These are phyloP conservation scores for Cladorhizidae sp. DNA, from an alignment of 37 sponge, comb jelly and placozoan genomes.

Conservation along the genomic window DNA sequence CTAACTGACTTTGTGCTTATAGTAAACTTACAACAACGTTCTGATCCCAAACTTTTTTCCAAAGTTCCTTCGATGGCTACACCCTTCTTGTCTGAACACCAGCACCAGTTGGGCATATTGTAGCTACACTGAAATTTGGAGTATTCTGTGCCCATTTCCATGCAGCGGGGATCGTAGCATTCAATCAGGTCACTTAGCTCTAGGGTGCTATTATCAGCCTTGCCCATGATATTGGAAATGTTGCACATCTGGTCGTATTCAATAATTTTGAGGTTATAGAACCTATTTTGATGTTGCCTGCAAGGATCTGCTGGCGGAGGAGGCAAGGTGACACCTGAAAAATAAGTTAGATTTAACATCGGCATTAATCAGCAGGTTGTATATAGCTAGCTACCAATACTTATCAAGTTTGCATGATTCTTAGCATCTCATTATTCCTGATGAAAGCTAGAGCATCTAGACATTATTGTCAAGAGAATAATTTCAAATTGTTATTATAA, in stretches of 20 bases:
- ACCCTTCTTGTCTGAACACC: conserved; percentile 60
- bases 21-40: no score
- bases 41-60: no score
- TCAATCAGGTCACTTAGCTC: background rate
- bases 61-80: conserved; percentile 5
- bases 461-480: no score
- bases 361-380: no score
- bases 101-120: conserved; percentile 20
- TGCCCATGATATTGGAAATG: background rate
- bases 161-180: conserved; percentile 41
- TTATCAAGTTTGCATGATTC: no score
- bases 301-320: background rate
- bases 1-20: no score
- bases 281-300: conserved; percentile 2
- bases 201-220: background rate
- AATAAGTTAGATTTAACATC: no score
- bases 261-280: background rate
- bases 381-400: no score
- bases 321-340: conserved; percentile 1
- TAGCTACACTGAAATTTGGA: conserved; percentile 8
- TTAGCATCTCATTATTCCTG: no score
- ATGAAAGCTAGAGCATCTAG: no score
- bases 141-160: background rate
- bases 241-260: background rate
- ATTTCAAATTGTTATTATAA: no score